phyloP scores from a whole-genome alignment of 1,140 invertebrate species.

The Eupristina koningsbergeri region DNA sequence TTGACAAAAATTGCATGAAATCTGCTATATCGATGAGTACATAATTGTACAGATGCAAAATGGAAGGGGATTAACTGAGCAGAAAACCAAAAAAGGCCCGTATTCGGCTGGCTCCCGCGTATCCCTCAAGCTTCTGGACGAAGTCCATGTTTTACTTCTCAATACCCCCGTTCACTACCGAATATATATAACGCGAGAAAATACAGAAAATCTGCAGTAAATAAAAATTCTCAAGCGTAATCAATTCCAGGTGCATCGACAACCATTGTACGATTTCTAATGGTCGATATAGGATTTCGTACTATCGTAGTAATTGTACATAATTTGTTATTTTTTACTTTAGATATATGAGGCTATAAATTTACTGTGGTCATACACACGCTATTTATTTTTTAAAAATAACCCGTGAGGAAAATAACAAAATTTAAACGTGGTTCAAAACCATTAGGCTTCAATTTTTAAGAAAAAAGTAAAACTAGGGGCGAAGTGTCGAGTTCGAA shows the following conservation, averaged over 20 bases:
- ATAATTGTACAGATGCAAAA: conserved; percentile 47
- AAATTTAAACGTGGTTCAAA: too few species aligned
- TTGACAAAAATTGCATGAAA: conserved; percentile 35
- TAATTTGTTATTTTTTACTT: too few species aligned
- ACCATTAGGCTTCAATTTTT: too few species aligned
- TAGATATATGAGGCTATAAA: too few species aligned
- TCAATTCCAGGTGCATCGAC: conserved; percentile 45
- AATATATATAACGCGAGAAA: conserved; percentile 45
- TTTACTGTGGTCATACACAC: too few species aligned
- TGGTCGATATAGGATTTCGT: not conserved
- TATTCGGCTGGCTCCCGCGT: conserved; percentile 27
- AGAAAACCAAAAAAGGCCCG: not conserved
- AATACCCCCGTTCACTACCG: conserved; percentile 47
- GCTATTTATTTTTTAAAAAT: too few species aligned
- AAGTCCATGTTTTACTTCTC: conserved; percentile 50
- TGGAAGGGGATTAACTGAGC: not conserved
- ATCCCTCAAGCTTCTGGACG: not conserved
- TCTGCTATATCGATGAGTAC: conserved; percentile 35
- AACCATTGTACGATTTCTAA: not conserved
- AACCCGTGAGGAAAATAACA: too few species aligned
- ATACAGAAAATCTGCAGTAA: conserved; percentile 49
- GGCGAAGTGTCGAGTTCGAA: too few species aligned
- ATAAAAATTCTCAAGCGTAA: conserved; percentile 49
- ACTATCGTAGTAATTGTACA: not conserved
- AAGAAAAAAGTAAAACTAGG: too few species aligned